Conservation (phyloP, 1,140 invertebrate species). For the Zelostemma sp. region DNA sequence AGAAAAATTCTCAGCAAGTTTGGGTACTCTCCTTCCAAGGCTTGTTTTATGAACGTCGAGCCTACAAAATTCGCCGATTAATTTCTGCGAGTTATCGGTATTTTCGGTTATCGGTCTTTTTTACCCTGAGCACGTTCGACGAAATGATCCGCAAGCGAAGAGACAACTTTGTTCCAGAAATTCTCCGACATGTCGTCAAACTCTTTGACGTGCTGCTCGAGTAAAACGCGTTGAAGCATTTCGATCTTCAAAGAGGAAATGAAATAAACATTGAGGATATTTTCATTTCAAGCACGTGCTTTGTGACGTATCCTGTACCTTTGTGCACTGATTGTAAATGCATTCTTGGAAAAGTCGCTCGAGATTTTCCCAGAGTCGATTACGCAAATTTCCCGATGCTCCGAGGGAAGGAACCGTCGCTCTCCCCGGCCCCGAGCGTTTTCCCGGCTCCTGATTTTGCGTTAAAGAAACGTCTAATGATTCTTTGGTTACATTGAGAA, state of each 20-base stretch:
- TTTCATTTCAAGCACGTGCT: no score
- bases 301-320: slow-evolving; percentile 69
- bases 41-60: slow-evolving; percentile 84
- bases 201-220: slow-evolving; percentile 61
- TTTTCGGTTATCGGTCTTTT: not conserved
- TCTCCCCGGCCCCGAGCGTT: slow-evolving; percentile 76
- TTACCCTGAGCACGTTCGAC: slow-evolving; percentile 71
- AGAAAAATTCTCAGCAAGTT: slow-evolving; percentile 81
- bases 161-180: slow-evolving; percentile 73
- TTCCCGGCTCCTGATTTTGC: slow-evolving; percentile 54
- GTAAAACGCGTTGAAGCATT: slow-evolving; percentile 59
- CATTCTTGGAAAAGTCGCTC: slow-evolving; percentile 82
- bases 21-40: slow-evolving; percentile 90
- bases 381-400: slow-evolving; percentile 79
- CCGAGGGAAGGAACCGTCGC: slow-evolving; percentile 75
- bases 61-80: slow-evolving; percentile 57
- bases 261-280: no score
- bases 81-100: not conserved
- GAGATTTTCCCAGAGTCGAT: slow-evolving; percentile 83
- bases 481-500: slow-evolving; percentile 72
- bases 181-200: slow-evolving; percentile 68
- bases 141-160: slow-evolving; percentile 70
- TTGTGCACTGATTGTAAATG: slow-evolving; percentile 78
- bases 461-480: slow-evolving; percentile 72
- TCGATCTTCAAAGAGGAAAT: slow-evolving; percentile 53